Evolutionary conservation across 1,140 invertebrate species (phyloP).

Genomic region (Eupeodes corollae): DNA sequence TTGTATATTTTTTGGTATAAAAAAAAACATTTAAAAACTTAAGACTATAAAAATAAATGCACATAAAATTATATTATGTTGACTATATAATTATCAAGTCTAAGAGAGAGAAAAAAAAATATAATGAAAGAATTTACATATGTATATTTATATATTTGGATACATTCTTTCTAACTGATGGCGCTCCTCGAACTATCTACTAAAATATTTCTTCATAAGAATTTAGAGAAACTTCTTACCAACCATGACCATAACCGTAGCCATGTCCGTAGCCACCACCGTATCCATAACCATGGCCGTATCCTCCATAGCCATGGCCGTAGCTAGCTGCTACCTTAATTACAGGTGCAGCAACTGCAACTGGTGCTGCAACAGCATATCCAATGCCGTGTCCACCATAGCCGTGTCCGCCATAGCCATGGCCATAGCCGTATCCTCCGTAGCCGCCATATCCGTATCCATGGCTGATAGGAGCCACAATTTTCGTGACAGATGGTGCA

Average conservation of each 20-base stretch:
- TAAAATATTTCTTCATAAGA: too few relatives aligned
- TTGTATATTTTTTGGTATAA: too few relatives aligned
- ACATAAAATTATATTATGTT: too few relatives aligned
- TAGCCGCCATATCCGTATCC: constrained; percentile 14
- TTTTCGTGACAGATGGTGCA: constrained; percentile 22
- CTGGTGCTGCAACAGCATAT: constrained; percentile 16
- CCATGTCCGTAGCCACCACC: constrained; percentile 23
- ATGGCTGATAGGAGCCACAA: constrained; percentile 14
- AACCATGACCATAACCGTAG: constrained; percentile 12
- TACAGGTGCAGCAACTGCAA: constrained; percentile 2
- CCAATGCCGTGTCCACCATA: constrained; percentile 21
- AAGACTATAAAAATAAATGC: too few relatives aligned
- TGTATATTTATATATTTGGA: too few relatives aligned
- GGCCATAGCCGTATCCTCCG: constrained; percentile 18
- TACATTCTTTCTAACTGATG: too few relatives aligned
- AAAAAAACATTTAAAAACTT: too few relatives aligned
- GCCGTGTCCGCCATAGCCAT: constrained; percentile 16
- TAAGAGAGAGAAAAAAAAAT: too few relatives aligned
- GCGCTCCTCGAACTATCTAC: too few relatives aligned
- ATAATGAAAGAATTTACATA: too few relatives aligned
- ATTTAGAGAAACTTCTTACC: constrained; percentile 1
- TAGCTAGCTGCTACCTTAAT: not conserved
- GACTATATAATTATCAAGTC: too few relatives aligned
- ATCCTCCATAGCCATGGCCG: constrained; percentile 8
- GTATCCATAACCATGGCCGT: constrained; percentile 14